Base-by-base conservation (phyloP, 2,113 vertebrate genomes). In the Cephalopholis sonnerati region DNA sequence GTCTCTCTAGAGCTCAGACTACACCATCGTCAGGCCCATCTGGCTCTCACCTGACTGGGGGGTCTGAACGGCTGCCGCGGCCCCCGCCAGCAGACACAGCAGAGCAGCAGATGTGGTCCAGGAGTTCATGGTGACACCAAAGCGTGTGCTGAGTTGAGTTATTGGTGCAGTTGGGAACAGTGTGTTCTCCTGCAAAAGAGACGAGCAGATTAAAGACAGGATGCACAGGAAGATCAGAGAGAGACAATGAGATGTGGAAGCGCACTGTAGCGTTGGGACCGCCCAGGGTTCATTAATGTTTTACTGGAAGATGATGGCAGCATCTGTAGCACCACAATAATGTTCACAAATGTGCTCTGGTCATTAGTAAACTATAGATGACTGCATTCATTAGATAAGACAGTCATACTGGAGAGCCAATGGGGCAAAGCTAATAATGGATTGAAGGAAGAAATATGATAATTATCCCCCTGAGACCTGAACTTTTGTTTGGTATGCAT, bases 11-110 rank as follows among this genome's bases (percentile, higher is more conserved):
- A 36, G 39, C 5, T 81, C 44, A 53, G 24, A 69, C 17, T 53
- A 18, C 25, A 25, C 7, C 1, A 27, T 39, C 6, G 18, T n/a
- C 13, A 63, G 44, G 20, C 29, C 46, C 67, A n/a, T 66, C 24
- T 27, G 63, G 57, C 27, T 10, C 87, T 92, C 82, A 94, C 93
- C 93, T 89, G 81, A 67, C 36, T 80, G 39, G 3, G 87, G 84
- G 55, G 15, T 77, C 22, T 89, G 91, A 61, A 87, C 46, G 27
- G 90, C 85, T 0, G 83, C 65, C 32, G 77, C 29, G 0, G 77
- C 76, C 61, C 79, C 90, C n/a, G 74, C 79, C 66, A 94, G 67
- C 44, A 95, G 88, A 77, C 67, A 86, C 46, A 91, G 66, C 51
- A 94, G 54, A 22, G 78, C 66, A 4, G 48, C 84, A 39, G 62